phyloP scores from a whole-genome alignment of 2,797 vertebrate genomes.

The Huso huso region DNA sequence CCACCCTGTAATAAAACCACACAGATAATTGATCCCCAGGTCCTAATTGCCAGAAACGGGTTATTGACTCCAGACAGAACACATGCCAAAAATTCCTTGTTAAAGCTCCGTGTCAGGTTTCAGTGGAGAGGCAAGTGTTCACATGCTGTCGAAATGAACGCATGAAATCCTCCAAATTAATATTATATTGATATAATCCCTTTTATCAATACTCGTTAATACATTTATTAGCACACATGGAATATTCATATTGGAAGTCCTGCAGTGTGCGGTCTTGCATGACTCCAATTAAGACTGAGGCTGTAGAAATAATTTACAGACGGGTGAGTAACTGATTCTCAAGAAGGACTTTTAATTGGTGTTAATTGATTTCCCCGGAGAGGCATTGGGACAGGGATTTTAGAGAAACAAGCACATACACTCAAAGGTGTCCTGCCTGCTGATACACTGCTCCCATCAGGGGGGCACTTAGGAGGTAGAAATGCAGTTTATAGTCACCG shows the following conservation, averaged over 20 bases:
- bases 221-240: constrained; percentile 42
- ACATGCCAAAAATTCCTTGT: constrained; percentile 23
- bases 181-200: constrained; percentile 48
- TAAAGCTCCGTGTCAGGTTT: constrained; percentile 19
- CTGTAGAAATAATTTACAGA: constrained; percentile 41
- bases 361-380: constrained; percentile 42
- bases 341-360: constrained; percentile 41
- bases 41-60: constrained; percentile 32
- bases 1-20: not conserved
- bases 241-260: constrained; percentile 35
- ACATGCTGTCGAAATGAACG: not conserved
- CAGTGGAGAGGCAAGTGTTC: constrained; percentile 13
- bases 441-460: not conserved
- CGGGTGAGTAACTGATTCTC: constrained; percentile 39
- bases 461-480: too few species aligned
- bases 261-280: constrained; percentile 34
- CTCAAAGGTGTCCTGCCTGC: not conserved
- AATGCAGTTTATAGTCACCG: too few species aligned
- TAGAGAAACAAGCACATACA: not conserved
- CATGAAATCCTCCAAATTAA: constrained; percentile 35
- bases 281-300: constrained; percentile 53
- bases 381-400: not conserved
- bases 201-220: constrained; percentile 49
- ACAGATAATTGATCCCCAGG: constrained; percentile 29
- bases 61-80: constrained; percentile 33